phyloP scores from a whole-genome alignment of 92 coral and sea anemone genomes.

The Zoanthus sociatus region DNA sequence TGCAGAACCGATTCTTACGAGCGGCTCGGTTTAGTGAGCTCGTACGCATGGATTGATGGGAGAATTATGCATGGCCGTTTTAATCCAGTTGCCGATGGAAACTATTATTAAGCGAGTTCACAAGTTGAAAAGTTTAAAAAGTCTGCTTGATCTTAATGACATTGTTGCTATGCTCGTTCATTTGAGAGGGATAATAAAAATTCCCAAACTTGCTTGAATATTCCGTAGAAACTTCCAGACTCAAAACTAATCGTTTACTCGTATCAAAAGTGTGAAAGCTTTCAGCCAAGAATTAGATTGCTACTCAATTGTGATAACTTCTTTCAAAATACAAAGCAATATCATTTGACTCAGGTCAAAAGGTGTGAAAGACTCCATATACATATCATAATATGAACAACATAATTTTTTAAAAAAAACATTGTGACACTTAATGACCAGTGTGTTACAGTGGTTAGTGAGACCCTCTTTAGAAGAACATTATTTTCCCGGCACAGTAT shows the following conservation, averaged over 20 bases:
- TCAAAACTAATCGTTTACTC: not conserved
- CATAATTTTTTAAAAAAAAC: not conserved
- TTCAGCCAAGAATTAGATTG: not conserved
- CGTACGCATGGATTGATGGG: conserved; percentile 87
- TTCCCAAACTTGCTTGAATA: not conserved
- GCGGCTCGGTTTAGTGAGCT: conserved; percentile 71
- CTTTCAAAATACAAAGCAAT: no score
- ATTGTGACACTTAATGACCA: not conserved
- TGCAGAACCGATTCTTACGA: conserved; percentile 64
- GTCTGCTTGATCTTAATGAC: not conserved
- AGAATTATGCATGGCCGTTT: conserved; percentile 49
- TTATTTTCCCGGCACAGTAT: not conserved
- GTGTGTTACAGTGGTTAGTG: not conserved
- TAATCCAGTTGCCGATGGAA: conserved; percentile 66
- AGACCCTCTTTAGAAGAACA: not conserved
- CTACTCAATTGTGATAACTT: not conserved
- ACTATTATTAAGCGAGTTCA: conserved; percentile 56
- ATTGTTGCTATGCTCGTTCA: not conserved
- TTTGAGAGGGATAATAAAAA: not conserved
- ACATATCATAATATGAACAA: no score
- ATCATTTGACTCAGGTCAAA: no score
- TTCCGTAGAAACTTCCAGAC: not conserved
- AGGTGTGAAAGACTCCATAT: no score
- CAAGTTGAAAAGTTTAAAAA: not conserved
- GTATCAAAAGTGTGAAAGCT: not conserved